A percentile compares a stretch with the other conserved stretches of the same genome.
phyloP scores from a whole-genome alignment of 2,888 invertebrate genomes.

The Choristoneura rosaceana region DNA sequence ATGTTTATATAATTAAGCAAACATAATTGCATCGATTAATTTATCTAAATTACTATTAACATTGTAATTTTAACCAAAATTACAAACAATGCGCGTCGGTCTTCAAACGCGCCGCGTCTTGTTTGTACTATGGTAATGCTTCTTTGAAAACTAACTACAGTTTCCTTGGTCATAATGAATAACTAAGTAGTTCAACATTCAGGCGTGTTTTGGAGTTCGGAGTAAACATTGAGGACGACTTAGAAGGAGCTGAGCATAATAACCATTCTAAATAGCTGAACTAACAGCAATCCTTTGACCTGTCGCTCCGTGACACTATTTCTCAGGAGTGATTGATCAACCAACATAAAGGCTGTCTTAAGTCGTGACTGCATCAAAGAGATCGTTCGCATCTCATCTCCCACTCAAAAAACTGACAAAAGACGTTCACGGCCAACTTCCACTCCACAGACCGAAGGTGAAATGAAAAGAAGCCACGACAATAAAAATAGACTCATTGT shows the following conservation, averaged over 20 bases:
- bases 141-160: conserved; percentile 28
- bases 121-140: conserved; percentile 30
- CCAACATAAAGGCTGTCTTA: conserved; percentile 46
- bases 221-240: conserved; percentile 25
- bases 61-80: conserved; percentile 29
- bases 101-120: conserved; percentile 15
- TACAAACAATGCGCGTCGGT: conserved; percentile 23
- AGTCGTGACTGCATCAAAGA: conserved; percentile 49
- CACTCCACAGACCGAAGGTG: conserved; percentile 47
- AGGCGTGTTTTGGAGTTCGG: conserved; percentile 24
- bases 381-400: conserved; percentile 45
- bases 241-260: conserved; percentile 22
- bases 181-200: conserved; percentile 33
- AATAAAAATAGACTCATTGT: conserved; percentile 76
- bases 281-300: conserved; percentile 58
- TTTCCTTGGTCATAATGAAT: conserved; percentile 35
- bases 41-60: conserved; percentile 35
- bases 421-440: conserved; percentile 52
- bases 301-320: conserved; percentile 57
- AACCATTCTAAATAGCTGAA: conserved; percentile 45
- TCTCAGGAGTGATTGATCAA: conserved; percentile 66
- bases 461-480: conserved; percentile 71
- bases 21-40: conserved; percentile 27
- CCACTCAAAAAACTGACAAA: conserved; percentile 49
- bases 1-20: conserved; percentile 24